Conservation (phyloP, 1,140 invertebrate genomes). For the Anagrus nilaparvatae region DNA sequence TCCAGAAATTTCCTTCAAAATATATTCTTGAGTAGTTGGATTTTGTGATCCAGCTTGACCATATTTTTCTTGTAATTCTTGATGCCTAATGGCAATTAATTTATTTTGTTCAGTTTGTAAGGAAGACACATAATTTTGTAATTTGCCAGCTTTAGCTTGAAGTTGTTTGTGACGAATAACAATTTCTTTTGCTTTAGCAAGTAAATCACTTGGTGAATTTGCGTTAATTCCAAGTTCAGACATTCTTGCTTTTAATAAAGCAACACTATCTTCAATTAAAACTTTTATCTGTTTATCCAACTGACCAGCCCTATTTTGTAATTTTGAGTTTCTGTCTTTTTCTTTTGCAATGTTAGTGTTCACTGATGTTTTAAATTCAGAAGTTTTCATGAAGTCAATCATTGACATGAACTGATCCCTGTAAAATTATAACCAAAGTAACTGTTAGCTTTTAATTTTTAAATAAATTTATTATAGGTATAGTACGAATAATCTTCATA, state of each 20-base stretch:
- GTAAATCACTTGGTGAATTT: constrained; percentile 70
- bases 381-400: constrained; percentile 70
- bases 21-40: constrained; percentile 61
- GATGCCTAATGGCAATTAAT: constrained; percentile 55
- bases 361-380: constrained; percentile 61
- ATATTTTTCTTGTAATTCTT: constrained; percentile 59
- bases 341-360: constrained; percentile 72
- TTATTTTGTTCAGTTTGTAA: constrained; percentile 62
- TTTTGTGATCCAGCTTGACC: constrained; percentile 43
- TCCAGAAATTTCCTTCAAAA: constrained; percentile 74
- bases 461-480: background rate
- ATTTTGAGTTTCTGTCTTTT: constrained; percentile 67
- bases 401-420: constrained; percentile 74
- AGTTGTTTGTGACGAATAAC: constrained; percentile 83
- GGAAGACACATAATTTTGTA: constrained; percentile 66
- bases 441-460: background rate
- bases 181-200: constrained; percentile 86
- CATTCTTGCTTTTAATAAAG: constrained; percentile 78
- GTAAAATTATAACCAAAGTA: constrained; percentile 5
- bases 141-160: constrained; percentile 71
- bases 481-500: constrained; percentile 11
- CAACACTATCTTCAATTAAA: constrained; percentile 85
- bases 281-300: constrained; percentile 85
- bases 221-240: constrained; percentile 81
- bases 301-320: constrained; percentile 69